phyloP scores from a whole-genome alignment of 1,140 invertebrate species.

The Eciton burchellii region DNA sequence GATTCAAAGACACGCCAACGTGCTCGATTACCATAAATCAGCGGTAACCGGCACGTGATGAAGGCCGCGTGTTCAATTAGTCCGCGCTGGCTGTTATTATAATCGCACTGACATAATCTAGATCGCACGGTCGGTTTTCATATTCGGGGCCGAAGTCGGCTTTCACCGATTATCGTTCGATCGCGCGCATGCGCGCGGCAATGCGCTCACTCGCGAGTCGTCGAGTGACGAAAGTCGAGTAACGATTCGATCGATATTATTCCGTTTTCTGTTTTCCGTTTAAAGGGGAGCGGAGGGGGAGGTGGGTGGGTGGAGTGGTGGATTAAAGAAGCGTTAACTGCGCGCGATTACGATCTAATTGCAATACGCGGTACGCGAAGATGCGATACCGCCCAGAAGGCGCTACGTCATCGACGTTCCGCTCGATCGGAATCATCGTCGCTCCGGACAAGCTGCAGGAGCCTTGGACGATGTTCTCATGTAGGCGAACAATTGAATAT shows the following conservation, averaged over 20 bases:
- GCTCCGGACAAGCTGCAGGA: slow-evolving; percentile 28
- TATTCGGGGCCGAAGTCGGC: neutral
- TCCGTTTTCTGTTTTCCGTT: neutral
- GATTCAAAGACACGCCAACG: slow-evolving; percentile 54
- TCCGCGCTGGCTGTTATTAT: slow-evolving; percentile 38
- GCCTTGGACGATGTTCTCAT: slow-evolving; percentile 64
- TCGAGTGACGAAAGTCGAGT: no score
- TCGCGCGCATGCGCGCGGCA: neutral
- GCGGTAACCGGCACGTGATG: slow-evolving; percentile 30
- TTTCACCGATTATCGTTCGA: slow-evolving; percentile 1
- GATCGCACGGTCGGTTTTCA: slow-evolving; percentile 3
- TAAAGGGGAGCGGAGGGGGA: no score
- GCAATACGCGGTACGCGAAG: neutral
- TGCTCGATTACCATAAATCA: slow-evolving; percentile 46
- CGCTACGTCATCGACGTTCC: neutral
- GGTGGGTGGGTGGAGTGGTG: neutral
- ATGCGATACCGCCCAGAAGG: slow-evolving; percentile 1
- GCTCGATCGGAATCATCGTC: slow-evolving; percentile 54
- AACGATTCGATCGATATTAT: neutral
- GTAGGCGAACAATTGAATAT: slow-evolving; percentile 82
- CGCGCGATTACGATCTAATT: neutral
- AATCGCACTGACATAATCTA: slow-evolving; percentile 39
- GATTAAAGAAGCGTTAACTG: no score
- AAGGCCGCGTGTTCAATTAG: slow-evolving; percentile 1
- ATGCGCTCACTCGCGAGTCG: neutral